Conservation (phyloP, 2,888 invertebrate genomes). For the Acrocera orbiculus region DNA sequence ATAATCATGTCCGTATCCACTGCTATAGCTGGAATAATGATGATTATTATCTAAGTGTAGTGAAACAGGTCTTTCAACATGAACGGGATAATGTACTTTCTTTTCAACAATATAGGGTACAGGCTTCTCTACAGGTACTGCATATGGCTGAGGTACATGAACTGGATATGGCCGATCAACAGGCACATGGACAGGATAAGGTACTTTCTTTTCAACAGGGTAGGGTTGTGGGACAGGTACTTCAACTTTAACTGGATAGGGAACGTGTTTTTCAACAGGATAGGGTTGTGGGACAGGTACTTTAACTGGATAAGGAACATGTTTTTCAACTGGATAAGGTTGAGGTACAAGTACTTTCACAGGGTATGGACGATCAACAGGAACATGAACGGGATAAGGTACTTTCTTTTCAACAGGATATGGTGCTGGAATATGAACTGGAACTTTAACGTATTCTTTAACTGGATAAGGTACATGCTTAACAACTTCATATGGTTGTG, state of each 20-base stretch:
- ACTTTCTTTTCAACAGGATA: slow-evolving; percentile 43
- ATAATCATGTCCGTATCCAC: slow-evolving; percentile 29
- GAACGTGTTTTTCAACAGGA: slow-evolving; percentile 43
- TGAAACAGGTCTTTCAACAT: slow-evolving; percentile 45
- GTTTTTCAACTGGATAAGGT: slow-evolving; percentile 56
- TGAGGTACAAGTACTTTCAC: slow-evolving; percentile 46
- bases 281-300: slow-evolving; percentile 34
- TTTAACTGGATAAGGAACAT: slow-evolving; percentile 45
- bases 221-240: slow-evolving; percentile 44
- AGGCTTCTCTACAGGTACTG: slow-evolving; percentile 40
- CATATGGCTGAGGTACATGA: slow-evolving; percentile 37
- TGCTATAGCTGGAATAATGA: slow-evolving; percentile 26
- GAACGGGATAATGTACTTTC: slow-evolving; percentile 40
- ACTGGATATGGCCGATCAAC: slow-evolving; percentile 42
- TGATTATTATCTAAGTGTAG: slow-evolving; percentile 36
- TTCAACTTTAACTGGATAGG: slow-evolving; percentile 44
- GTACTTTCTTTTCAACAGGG: slow-evolving; percentile 37
- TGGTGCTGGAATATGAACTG: slow-evolving; percentile 41
- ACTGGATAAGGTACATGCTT: slow-evolving; percentile 43
- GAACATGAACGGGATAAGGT: slow-evolving; percentile 38
- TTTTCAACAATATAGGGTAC: slow-evolving; percentile 53
- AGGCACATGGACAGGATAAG: slow-evolving; percentile 40
- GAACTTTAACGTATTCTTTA: slow-evolving; percentile 46
- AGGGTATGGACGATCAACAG: slow-evolving; percentile 49
- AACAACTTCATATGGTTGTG: slow-evolving; percentile 27